Evolutionary conservation across 2,113 vertebrate genomes (phyloP), one percentile per base, ranked within the genome.

Genomic region (Mesoclemmys tuberculata): DNA sequence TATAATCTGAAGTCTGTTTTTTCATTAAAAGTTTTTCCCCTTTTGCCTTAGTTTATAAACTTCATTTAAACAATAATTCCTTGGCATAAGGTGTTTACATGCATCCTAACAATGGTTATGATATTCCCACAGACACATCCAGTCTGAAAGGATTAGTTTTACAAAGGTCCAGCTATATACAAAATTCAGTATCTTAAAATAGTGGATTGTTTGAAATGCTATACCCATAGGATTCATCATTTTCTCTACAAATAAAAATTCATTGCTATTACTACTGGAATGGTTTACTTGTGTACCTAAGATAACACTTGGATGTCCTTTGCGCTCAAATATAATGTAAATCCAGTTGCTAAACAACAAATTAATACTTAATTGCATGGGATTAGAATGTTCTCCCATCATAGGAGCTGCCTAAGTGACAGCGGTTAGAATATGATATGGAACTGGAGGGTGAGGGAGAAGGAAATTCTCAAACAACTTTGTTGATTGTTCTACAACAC

Each of bases 1-100:
- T 95, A 97, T 94, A 21, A 83, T 92, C 93, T 83, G 93, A 95
- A 90, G 58, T 48, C 41, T 80, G 93, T 78, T 95, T 93, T 0
- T 74, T 38, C 38, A 54, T 58, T 48, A 35, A 87, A 61, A 44
- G 44, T 14, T 56, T 68, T 48, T 18, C 16, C 14, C 4, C 12
- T 83, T 77, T 58, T 93, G 13, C 21, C 3, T 82, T 81, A 26
- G 22, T 46, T 27, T 80, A 0, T 9, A 54, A 61, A 18, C 48
- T 80, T 58, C 31, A 13, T 77, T 5, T 0, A 0, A 46, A 52
- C 55, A 46, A 27, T 41, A 24, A 3, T 10, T 87, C 14, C 51
- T 41, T 27, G 0, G 2, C 2, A 2, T 61, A 5, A 71, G 3
- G 0, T 2, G 0, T 49, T 77, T 44, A 46, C 7, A 6, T 44